Conservation (phyloP, 2,113 vertebrate species). For the Chloropsis cyanopogon region DNA sequence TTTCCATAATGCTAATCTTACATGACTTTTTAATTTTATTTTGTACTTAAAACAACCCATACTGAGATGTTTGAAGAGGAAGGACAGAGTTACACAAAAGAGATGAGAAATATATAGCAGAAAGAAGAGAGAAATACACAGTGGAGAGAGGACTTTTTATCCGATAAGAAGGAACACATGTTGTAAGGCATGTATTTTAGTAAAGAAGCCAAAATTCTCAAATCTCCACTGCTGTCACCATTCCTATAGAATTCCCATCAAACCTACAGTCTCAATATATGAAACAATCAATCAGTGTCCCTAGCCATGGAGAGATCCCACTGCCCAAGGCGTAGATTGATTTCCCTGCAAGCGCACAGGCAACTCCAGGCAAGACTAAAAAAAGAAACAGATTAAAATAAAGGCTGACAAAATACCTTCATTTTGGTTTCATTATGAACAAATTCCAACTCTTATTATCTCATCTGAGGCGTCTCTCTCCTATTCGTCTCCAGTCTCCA, state of each 20-base stretch:
- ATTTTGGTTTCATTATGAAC: neutral
- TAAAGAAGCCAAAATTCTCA: neutral
- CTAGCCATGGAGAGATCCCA: neutral
- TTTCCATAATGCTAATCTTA: neutral
- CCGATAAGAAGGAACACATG: neutral
- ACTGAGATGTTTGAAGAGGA: neutral
- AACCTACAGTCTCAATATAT: neutral
- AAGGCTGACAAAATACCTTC: neutral
- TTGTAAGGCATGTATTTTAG: neutral
- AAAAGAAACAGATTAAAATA: neutral
- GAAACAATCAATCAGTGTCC: conserved; percentile 4
- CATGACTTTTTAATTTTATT: neutral
- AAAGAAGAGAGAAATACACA: neutral
- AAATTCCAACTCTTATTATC: neutral
- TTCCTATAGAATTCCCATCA: neutral
- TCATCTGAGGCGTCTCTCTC: neutral
- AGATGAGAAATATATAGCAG: neutral
- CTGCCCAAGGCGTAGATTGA: neutral
- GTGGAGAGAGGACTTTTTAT: neutral
- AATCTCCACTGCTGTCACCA: neutral
- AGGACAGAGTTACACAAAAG: neutral
- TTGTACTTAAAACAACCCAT: neutral
- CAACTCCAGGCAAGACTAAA: neutral
- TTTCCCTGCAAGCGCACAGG: neutral
- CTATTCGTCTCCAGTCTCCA: neutral